Conservation (phyloP, 53 echinoderm and acorn worm species). For the Holothuria leucospilota region DNA sequence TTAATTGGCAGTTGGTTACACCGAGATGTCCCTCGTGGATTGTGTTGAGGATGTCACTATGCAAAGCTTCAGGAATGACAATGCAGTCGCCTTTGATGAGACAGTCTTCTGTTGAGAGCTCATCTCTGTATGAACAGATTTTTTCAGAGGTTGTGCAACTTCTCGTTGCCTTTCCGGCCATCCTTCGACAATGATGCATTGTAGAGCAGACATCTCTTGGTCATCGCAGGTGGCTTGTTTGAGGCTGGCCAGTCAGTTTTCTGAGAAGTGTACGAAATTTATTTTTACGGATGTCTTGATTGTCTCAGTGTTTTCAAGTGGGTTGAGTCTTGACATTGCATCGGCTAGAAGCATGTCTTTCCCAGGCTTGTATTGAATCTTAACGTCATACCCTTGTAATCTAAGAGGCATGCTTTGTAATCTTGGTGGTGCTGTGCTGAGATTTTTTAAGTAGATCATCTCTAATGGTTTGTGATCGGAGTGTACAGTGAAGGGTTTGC, state of each 20-base stretch:
- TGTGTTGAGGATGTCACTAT: constrained; percentile 43
- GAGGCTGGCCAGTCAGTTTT: constrained; percentile 23
- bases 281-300: constrained; percentile 39
- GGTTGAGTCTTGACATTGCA: constrained; percentile 69
- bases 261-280: constrained; percentile 72
- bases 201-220: constrained; percentile 48
- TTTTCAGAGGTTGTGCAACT: constrained; percentile 54
- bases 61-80: constrained; percentile 44
- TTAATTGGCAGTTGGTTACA: constrained; percentile 61
- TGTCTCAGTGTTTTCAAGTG: not conserved
- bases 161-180: constrained; percentile 64
- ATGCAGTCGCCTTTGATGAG: constrained; percentile 52
- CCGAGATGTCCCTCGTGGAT: constrained; percentile 65
- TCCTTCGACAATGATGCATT: constrained; percentile 55
- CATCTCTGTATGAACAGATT: constrained; percentile 70
- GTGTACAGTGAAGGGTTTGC: constrained; percentile 70
- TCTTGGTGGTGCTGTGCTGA: constrained; percentile 69
- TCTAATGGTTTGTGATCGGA: constrained; percentile 81
- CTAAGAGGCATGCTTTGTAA: constrained; percentile 65
- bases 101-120: constrained; percentile 61
- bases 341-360: constrained; percentile 63
- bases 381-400: constrained; percentile 62
- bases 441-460: constrained; percentile 70
- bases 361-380: constrained; percentile 65
- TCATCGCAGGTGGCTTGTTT: constrained; percentile 58